A percentile compares a stretch with the other conserved stretches of the same genome.
Evolutionary conservation across 2,113 vertebrate species (phyloP).

Genomic region (Pantherophis guttatus): DNA sequence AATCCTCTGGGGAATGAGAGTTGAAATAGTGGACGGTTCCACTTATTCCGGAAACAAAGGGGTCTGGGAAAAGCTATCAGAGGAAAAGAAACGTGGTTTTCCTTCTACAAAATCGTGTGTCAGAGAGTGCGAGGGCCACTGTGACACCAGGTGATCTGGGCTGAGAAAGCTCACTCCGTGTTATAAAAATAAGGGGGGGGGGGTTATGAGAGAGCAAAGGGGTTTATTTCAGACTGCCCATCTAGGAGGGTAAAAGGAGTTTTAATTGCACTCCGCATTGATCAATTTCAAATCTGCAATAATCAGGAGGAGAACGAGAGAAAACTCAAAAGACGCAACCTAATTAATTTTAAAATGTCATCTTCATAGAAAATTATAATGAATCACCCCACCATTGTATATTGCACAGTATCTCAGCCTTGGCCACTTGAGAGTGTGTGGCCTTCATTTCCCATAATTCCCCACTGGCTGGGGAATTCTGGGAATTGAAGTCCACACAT

Average conservation of each 20-base stretch:
- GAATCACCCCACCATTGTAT: background rate
- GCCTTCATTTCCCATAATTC: background rate
- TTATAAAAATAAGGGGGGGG: background rate
- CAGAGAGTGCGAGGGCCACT: background rate
- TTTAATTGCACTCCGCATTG: background rate
- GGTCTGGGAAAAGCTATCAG: conserved; percentile 21
- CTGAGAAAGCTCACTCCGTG: background rate
- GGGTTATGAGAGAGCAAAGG: background rate
- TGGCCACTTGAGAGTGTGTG: background rate
- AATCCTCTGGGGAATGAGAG: conserved; percentile 45
- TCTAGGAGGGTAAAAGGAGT: background rate
- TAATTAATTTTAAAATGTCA: background rate
- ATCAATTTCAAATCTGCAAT: background rate
- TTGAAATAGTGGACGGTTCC: conserved; percentile 63
- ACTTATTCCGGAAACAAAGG: conserved; percentile 39
- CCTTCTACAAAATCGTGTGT: background rate
- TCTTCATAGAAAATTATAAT: background rate
- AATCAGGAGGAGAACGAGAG: background rate
- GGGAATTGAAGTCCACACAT: background rate
- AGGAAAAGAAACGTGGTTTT: background rate
- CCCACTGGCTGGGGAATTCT: too few relatives aligned
- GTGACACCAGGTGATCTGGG: background rate
- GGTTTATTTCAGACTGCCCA: too few relatives aligned
- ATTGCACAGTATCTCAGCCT: background rate
- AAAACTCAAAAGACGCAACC: background rate